Evolutionary conservation across 2,888 invertebrate genomes (phyloP), one percentile per base, ranked within the genome.

Genomic region (Acronicta aceris): DNA sequence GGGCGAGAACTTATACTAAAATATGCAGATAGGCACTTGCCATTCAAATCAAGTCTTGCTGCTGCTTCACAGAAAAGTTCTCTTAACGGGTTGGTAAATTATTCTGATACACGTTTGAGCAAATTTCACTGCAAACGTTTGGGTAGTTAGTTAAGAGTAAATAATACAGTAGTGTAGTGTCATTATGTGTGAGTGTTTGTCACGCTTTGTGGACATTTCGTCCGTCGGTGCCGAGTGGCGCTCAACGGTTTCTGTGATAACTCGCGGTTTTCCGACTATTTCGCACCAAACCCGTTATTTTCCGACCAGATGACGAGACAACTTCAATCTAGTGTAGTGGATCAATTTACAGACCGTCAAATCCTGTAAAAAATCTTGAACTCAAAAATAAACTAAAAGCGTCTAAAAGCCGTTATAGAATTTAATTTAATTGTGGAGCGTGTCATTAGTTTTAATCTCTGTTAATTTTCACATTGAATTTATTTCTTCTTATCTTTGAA

Each of bases 191-290:
- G 33, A 33, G 83, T 86, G 82, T 85, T 80, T 83, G 86, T 88
- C 86, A 85, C 86, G 87, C 83, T 87, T 64, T 59, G 79, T 83
- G 81, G 80, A 78, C 78, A 86, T 83, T 81, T 74, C 76, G 81
- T 84, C 76, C 81, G 58, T 65, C 70, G 77, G 81, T 86, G 87
- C 74, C 76, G 78, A 85, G 74, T 83, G 77, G 72, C 82, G 85
- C 74, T 67, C 78, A 90, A 88, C 88, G 83, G 88, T 88, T 86
- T 84, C 79, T 80, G 79, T 76, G 78, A 79, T 83, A 71, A 73
- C 78, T 83, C 83, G 84, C 85, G 82, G 84, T 89, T 93, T 90
- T 88, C 85, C 83, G 81, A 90, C 89, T 89, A 90, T 92, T 92
- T 90, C 83, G 83, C 77, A 79, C 75, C 76, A 76, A 82, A 72